Base-by-base conservation (phyloP, 2,797 vertebrate genomes). In the Tachyglossus aculeatus region DNA sequence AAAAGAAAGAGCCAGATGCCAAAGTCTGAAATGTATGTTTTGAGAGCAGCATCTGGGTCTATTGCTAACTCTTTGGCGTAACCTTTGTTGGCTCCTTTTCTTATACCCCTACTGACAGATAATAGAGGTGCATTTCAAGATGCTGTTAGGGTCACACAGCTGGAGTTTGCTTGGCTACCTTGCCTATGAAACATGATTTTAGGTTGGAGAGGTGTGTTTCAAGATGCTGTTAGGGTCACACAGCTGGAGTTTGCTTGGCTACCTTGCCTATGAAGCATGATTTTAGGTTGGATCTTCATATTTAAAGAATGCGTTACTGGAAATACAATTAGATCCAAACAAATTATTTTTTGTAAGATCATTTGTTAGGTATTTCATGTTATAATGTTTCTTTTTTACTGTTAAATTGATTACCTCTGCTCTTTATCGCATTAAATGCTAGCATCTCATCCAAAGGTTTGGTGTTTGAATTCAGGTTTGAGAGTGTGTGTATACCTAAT, bases 1-100 rank as follows among this genome's bases (percentile, higher is more conserved):
- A 91, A 86, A 91, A 88, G 77, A 24, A 71, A 31, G 39, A 78
- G 86, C 77, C 92, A 92, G 90, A 89, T 93, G 90, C 88, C 86
- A 69, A 84, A 80, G 54, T 71, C 63, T 82, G 75, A 85, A 76
- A 65, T 71, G 68, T 80, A 76, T 82, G 64, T 86, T 87, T 79
- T 86, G 67, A n/a, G 83, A 86, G 84, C 71, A 82, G 74, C 79
- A 67, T 56, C 60, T 2, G 0, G 47, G 63, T 38, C 70, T 70
- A 47, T 53, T 80, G 44, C 73, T 77, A 82, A 85, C 77, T 89
- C 86, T 82, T 91, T 80, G 57, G 81, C 88, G 86, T 88, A 81
- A 84, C 83, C 77, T 87, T 74, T 64, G 53, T 57, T 90, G 87
- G 77, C 80, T 87, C 11, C 67, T 67, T 74, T 72, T 84, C 58